Evolutionary conservation across 2,888 invertebrate genomes (phyloP).

Genomic region (Ectemnius lituratus): DNA sequence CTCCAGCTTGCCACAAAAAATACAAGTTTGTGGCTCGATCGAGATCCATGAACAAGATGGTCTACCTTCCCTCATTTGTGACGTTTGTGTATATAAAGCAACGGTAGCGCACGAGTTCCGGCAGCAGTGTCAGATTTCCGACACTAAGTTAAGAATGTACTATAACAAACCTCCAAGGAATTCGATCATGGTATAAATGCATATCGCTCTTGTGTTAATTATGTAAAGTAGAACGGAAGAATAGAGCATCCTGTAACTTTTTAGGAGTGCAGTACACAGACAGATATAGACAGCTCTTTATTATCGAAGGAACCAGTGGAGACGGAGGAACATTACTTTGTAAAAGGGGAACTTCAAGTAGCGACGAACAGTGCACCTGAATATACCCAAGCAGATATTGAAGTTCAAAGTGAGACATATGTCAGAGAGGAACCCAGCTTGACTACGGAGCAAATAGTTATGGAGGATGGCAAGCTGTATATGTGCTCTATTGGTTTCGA

Average conservation of each 20-base stretch:
- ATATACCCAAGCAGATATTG: slow-evolving; percentile 47
- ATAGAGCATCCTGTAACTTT: slow-evolving; percentile 37
- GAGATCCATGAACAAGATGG: slow-evolving; percentile 75
- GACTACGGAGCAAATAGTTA: slow-evolving; percentile 47
- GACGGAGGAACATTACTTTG: slow-evolving; percentile 66
- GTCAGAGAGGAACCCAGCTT: slow-evolving; percentile 48
- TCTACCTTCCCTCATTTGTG: slow-evolving; percentile 74
- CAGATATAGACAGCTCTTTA: slow-evolving; percentile 48
- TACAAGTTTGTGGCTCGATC: slow-evolving; percentile 73
- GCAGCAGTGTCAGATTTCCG: slow-evolving; percentile 74
- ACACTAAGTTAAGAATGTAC: slow-evolving; percentile 70
- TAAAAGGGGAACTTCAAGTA: slow-evolving; percentile 69
- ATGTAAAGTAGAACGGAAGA: not conserved
- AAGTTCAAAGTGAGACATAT: slow-evolving; percentile 56
- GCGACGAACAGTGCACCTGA: slow-evolving; percentile 51
- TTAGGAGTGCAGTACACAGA: slow-evolving; percentile 73
- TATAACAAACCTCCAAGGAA: slow-evolving; percentile 71
- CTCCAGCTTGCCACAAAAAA: slow-evolving; percentile 69
- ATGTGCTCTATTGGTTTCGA: slow-evolving; percentile 63
- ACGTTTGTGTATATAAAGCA: slow-evolving; percentile 74
- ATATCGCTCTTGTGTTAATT: slow-evolving; percentile 7
- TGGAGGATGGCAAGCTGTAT: slow-evolving; percentile 60
- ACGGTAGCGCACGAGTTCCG: slow-evolving; percentile 75
- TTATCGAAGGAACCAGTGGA: slow-evolving; percentile 61
- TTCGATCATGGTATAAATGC: slow-evolving; percentile 62